Evolutionary conservation across 2,113 vertebrate species (phyloP).

Genomic region (Toxotes jaculatrix): DNA sequence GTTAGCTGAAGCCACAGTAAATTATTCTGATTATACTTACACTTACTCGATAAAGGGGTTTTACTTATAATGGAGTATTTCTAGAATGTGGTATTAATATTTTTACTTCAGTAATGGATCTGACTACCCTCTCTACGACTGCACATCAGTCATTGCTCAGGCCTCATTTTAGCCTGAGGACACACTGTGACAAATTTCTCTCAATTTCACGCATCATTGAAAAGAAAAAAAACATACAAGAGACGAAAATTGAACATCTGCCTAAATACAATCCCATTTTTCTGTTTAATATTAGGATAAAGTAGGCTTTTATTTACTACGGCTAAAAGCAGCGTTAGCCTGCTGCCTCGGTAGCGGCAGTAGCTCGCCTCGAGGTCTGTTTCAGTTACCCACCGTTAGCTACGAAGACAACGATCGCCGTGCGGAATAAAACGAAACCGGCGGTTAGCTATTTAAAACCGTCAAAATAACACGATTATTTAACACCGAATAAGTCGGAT

Average conservation of each 20-base stretch:
- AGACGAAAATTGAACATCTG: rapidly evolving
- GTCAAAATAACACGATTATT: rapidly evolving
- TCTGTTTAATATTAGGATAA: rapidly evolving
- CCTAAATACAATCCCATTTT: background rate
- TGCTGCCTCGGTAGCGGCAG: rapidly evolving
- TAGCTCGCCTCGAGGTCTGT: slow-evolving; percentile 56
- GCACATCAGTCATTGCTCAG: background rate
- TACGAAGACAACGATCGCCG: background rate
- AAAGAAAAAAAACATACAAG: background rate
- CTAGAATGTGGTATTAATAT: background rate
- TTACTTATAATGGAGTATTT: background rate
- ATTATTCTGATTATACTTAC: background rate
- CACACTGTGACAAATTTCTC: background rate
- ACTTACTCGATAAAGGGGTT: background rate
- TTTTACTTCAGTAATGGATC: background rate
- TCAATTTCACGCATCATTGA: background rate
- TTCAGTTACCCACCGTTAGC: slow-evolving; percentile 19
- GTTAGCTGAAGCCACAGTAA: background rate
- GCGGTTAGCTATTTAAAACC: rapidly evolving
- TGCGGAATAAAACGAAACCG: rapidly evolving
- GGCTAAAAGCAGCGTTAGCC: background rate
- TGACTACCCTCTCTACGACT: background rate
- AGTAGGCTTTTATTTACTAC: rapidly evolving
- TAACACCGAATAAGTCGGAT: rapidly evolving
- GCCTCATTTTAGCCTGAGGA: slow-evolving; percentile 6